Percentiles rank a stretch among this genome's conserved stretches.
Conservation (phyloP, 92 coral and sea anemone genomes). For the Palythoa grandis region DNA sequence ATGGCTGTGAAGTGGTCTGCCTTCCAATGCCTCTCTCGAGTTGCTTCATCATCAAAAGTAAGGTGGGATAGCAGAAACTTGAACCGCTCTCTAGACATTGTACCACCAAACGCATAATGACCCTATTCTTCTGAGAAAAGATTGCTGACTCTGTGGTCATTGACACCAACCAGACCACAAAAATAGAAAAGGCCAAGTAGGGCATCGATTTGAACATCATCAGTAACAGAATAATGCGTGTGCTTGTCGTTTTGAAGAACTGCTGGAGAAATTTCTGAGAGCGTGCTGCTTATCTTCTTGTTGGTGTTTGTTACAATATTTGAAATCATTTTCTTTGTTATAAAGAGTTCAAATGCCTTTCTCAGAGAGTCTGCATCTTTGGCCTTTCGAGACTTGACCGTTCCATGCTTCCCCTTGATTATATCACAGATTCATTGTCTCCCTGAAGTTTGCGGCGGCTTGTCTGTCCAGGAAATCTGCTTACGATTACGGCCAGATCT, state of each 20-base stretch:
- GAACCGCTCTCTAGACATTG: conserved; percentile 7
- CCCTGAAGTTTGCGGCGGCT: background rate
- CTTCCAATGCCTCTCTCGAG: background rate
- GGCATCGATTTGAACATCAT: background rate
- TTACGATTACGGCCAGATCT: background rate
- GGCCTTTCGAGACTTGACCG: background rate
- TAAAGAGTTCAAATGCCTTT: conserved; percentile 30
- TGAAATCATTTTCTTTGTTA: conserved; percentile 16
- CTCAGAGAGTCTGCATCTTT: conserved; percentile 3
- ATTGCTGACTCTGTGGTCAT: no score
- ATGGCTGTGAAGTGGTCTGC: background rate
- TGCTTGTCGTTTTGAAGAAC: background rate
- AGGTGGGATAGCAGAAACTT: conserved; percentile 12
- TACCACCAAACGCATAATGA: background rate
- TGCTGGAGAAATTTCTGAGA: background rate
- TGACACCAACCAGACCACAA: conserved; percentile 7
- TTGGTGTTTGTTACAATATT: conserved; percentile 1
- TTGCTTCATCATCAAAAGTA: background rate
- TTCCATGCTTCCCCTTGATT: background rate
- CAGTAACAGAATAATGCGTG: background rate
- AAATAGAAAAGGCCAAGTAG: background rate
- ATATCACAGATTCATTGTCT: background rate
- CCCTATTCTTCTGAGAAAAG: conserved; percentile 13
- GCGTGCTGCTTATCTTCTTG: background rate
- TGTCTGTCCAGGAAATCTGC: background rate